Base-by-base conservation (phyloP, 2,797 vertebrate species). In the Potorous gilbertii region DNA sequence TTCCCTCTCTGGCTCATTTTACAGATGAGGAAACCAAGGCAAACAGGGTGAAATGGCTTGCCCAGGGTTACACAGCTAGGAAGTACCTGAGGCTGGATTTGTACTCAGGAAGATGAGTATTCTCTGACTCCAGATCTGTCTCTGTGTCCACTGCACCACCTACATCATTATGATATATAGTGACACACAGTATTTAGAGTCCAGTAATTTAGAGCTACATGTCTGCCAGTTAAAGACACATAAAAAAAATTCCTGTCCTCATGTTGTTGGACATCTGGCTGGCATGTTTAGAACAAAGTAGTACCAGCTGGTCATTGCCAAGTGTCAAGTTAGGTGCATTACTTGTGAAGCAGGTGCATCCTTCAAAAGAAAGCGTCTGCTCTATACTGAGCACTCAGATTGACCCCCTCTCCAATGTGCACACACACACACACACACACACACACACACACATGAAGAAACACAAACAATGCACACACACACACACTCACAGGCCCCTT, bases 201-300 rank as follows among this genome's bases (percentile, higher is more conserved):
- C 74, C 40, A 46, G 40, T n/a, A 40, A 24, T 87, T 50, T 11
- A 27, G 74, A 87, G 74, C 40, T 24, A 46, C 21, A 27, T 6
- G 3, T 11, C 74, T 28, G 40, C 74, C 74, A 50, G 74, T 40
- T 87, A 40, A 87, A 50, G 74, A 50, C 74, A 50, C 40, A 97
- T 55, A 57, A 31, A 97, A 55, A 96, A 97, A 92, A 74, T 92
- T 93, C 93, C 9, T 62, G 91, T 97, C 93, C 92, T 96, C 96
- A 54, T 55, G 95, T 24, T 90, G 95, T 96, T 34, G 97, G 95
- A 94, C 97, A 91, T 90, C 95, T 93, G 96, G 94, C 93, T 16
- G 9, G 81, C 97, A 96, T 95, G 96, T 97, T 97, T 94, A 93
- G 93, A 96, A 87, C 90, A 95, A 96, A 96, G 96, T 90, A 1